Conservation (phyloP, 2,888 invertebrate genomes). For the Neelides folsomi region DNA sequence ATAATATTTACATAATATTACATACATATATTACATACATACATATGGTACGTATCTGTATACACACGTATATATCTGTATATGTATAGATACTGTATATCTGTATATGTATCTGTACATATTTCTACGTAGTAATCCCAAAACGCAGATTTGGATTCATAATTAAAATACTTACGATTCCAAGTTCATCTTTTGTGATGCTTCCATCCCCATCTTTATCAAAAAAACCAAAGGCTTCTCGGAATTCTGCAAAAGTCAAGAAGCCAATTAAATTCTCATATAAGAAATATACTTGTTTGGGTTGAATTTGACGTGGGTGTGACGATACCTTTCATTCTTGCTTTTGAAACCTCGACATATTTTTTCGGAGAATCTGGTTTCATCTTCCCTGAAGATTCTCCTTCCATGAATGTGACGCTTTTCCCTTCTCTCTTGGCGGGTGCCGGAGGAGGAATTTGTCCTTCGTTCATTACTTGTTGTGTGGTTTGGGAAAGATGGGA, state of each 20-base stretch:
- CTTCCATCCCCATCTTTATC: conserved; percentile 36
- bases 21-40: too few relatives aligned
- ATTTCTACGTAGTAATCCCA: too few relatives aligned
- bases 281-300: background rate
- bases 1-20: too few relatives aligned
- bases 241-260: conserved; percentile 20
- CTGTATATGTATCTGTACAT: too few relatives aligned
- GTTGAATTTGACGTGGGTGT: background rate
- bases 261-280: background rate
- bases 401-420: conserved; percentile 12
- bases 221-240: conserved; percentile 35
- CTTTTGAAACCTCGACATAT: conserved; percentile 29
- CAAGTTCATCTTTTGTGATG: conserved; percentile 35
- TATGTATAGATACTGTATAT: too few relatives aligned
- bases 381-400: background rate
- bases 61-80: too few relatives aligned
- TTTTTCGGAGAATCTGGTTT: conserved; percentile 23
- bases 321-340: conserved; percentile 30
- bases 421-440: background rate
- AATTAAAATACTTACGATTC: conserved; percentile 34
- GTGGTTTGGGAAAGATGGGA: too few relatives aligned
- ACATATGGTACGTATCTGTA: too few relatives aligned
- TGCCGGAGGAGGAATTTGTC: background rate
- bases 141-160: too few relatives aligned
- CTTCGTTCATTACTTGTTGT: too few relatives aligned